Conservation (phyloP, 2,113 vertebrate species). For the Nycticryphes semicollaris region DNA sequence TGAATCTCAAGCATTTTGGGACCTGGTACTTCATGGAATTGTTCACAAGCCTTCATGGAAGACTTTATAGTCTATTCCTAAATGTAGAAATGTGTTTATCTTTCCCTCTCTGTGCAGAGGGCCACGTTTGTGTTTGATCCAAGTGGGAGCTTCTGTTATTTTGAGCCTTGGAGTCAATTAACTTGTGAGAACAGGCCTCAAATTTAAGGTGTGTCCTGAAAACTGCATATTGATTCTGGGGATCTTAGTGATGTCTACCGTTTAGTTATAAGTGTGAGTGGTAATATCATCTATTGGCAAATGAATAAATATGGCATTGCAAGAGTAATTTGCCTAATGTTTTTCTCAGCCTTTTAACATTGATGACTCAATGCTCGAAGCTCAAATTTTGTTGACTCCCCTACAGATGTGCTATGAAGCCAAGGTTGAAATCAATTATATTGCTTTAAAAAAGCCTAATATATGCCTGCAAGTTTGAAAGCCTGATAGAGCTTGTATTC, state of each 20-base stretch:
- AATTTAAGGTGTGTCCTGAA: background rate
- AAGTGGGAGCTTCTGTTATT: background rate
- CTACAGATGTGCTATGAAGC: background rate
- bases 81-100: background rate
- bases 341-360: background rate
- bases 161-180: background rate
- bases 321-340: background rate
- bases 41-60: background rate
- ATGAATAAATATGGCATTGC: background rate
- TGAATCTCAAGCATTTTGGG: background rate
- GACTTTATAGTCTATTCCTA: background rate
- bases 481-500: background rate
- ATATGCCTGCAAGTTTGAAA: background rate
- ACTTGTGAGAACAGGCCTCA: background rate
- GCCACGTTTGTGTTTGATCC: background rate
- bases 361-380: background rate
- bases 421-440: background rate
- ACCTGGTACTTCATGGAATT: background rate
- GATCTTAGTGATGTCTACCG: background rate
- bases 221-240: background rate
- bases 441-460: background rate
- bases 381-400: background rate
- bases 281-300: background rate
- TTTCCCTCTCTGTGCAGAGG: background rate
- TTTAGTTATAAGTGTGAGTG: background rate